Evolutionary conservation across 30 jellyfish, hydroid and myxozoan species (phyloP), one percentile per base, ranked within the genome.

Genomic region (Aurelia sp.): DNA sequence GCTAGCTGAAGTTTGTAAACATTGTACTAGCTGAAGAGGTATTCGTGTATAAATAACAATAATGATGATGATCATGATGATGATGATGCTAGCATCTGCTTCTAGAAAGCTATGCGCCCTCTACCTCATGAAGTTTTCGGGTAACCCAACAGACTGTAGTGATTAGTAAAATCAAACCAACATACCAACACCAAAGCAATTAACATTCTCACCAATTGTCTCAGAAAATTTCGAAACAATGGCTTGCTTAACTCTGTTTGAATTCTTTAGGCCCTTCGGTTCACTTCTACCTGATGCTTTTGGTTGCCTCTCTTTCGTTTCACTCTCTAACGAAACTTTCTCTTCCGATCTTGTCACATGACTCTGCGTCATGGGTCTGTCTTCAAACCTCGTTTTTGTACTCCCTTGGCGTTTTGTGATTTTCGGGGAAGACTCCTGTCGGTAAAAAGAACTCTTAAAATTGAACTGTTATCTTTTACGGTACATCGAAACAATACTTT

Each of bases 141-240:
- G 50, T 7, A 38, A 38, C 10, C 50, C 50, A 38, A 38, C 9
- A 38, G 50, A 38, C 50, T 19, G 30, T 1, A 64, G 52, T 64
- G 18, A 64, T 64, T 64, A 64, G 75, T 64, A 64, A 64, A 13
- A 5, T 44, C 13, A 9, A 70, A 83, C 63, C 21, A 50, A 85
- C 88, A 85, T 73, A 85, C 88, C 94, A 73, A 85, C 57, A 85
- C 88, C 85, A 85, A 85, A 74, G 88, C 88, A 85, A 85, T 73
- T 85, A 85, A 85, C 84, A 63, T 85, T 85, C 92, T 76, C 91
- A 91, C 98, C 96, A 72, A 91, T 66, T 48, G 90, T 82, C 86
- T 88, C 98, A 33, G 97, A 87, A 0, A 93, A 70, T 76, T 93
- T 93, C 15, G 95, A 81, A 47, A 87, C 97, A 89, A 93, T 75